Conservation (phyloP, 2,888 invertebrate genomes). For the Megastigmus dorsalis region DNA sequence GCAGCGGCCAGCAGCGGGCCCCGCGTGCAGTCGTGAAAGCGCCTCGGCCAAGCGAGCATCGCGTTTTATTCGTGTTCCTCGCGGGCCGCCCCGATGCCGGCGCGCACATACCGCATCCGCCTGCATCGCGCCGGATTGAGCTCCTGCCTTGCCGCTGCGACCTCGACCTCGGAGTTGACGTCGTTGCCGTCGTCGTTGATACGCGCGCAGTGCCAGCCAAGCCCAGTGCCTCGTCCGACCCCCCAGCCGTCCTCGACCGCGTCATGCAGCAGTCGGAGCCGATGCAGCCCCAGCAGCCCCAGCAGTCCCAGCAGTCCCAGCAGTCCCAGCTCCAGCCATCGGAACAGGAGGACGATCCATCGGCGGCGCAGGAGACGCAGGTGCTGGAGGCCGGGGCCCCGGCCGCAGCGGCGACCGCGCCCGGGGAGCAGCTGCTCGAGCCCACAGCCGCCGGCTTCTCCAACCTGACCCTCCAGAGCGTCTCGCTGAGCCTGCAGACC, state of each 20-base stretch:
- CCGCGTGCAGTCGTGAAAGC: conserved; percentile 80
- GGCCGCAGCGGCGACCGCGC: conserved; percentile 60
- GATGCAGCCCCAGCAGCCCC: conserved; percentile 22
- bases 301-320: conserved; percentile 14
- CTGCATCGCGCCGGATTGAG: conserved; percentile 15
- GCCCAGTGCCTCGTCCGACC: neutral
- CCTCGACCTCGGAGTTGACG: no score
- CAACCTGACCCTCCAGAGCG: conserved; percentile 78
- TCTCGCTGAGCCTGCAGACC: conserved; percentile 87
- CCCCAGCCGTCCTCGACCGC: neutral
- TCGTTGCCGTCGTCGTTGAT: no score
- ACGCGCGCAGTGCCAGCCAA: conserved; percentile 2
- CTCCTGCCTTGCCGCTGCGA: neutral
- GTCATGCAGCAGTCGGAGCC: no score
- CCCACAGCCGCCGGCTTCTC: conserved; percentile 61
- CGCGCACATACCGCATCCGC: conserved; percentile 20
- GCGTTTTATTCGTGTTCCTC: conserved; percentile 63
- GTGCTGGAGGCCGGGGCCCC: conserved; percentile 54
- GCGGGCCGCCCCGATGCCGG: conserved; percentile 52
- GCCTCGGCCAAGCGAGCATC: conserved; percentile 80
- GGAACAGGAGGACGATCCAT: conserved; percentile 53
- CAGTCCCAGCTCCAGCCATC: no score
- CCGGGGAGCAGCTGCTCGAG: no score
- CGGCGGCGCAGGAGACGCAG: no score
- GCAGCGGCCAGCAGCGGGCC: conserved; percentile 78